A percentile compares a stretch with the other conserved stretches of the same genome.
These are phyloP conservation scores for Chesias legatella DNA, from an alignment of 2,888 invertebrate species.

Conservation along the genomic window DNA sequence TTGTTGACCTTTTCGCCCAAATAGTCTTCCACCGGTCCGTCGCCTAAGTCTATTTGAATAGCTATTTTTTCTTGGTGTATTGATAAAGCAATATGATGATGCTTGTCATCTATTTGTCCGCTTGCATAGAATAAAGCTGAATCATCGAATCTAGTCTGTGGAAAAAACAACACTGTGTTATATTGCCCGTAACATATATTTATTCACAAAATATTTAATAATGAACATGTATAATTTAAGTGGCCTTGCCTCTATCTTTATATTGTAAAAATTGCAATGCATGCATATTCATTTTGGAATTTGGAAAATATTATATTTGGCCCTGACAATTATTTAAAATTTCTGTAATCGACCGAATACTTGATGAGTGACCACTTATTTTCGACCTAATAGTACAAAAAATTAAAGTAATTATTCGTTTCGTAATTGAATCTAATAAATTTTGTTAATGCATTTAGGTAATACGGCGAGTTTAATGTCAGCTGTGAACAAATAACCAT, in stretches of 20 bases:
- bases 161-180: too few relatives aligned
- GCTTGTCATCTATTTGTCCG: slow-evolving; percentile 92
- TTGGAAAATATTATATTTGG: slow-evolving; percentile 18
- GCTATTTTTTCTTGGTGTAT: slow-evolving; percentile 91
- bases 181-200: too few relatives aligned
- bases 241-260: slow-evolving; percentile 12
- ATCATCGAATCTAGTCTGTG: slow-evolving; percentile 92
- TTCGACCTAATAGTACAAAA: too few relatives aligned
- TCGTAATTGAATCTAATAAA: too few relatives aligned
- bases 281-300: slow-evolving; percentile 19
- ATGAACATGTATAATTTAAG: too few relatives aligned
- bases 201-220: too few relatives aligned
- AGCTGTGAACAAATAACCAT: not conserved
- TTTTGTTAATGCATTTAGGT: too few relatives aligned
- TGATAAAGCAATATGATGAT: slow-evolving; percentile 94
- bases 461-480: too few relatives aligned
- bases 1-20: slow-evolving; percentile 86
- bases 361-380: not conserved
- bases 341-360: not conserved
- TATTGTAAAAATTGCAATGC: slow-evolving; percentile 20
- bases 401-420: too few relatives aligned
- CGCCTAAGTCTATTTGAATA: slow-evolving; percentile 93
- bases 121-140: slow-evolving; percentile 96
- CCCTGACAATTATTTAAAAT: not conserved
- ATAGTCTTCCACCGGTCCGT: slow-evolving; percentile 84